Conservation (phyloP, 2,797 vertebrate species). For the Lateolabrax maculatus region DNA sequence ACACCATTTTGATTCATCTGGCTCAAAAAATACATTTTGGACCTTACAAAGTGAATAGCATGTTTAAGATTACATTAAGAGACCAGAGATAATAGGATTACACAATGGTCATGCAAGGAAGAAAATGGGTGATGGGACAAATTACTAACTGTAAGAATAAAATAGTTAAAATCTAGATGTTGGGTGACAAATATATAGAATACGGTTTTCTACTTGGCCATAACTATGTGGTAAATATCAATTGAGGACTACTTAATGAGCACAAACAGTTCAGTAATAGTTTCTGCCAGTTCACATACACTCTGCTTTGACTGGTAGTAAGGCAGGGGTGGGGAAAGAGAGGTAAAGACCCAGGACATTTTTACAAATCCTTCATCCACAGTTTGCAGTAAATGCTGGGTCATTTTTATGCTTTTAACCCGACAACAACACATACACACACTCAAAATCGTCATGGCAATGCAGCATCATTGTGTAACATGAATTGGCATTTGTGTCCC, state of each 20-base stretch:
- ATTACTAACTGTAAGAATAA: constrained; percentile 57
- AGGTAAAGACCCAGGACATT: constrained; percentile 56
- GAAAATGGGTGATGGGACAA: constrained; percentile 55
- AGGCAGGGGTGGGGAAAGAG: constrained; percentile 65
- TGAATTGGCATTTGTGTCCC: constrained; percentile 56
- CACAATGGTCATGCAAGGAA: constrained; percentile 80
- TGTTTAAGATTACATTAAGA: constrained; percentile 73
- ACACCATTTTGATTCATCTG: constrained; percentile 79
- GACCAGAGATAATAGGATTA: constrained; percentile 77
- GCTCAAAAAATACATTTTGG: constrained; percentile 75
- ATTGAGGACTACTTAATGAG: constrained; percentile 55
- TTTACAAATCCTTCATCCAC: constrained; percentile 52
- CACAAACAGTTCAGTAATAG: constrained; percentile 61
- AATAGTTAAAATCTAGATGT: constrained; percentile 57
- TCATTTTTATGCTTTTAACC: constrained; percentile 31
- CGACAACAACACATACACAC: constrained; percentile 32
- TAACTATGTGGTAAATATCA: constrained; percentile 67
- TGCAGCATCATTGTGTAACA: constrained; percentile 71
- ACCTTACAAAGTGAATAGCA: constrained; percentile 77
- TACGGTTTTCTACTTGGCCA: constrained; percentile 64
- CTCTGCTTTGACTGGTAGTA: constrained; percentile 74
- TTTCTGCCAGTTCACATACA: constrained; percentile 72
- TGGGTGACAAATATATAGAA: constrained; percentile 58
- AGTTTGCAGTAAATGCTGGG: constrained; percentile 54
- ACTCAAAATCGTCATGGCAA: constrained; percentile 48